These are phyloP conservation scores for Tetrao urogallus DNA, from an alignment of 2,113 vertebrate species.

Conservation along the genomic window DNA sequence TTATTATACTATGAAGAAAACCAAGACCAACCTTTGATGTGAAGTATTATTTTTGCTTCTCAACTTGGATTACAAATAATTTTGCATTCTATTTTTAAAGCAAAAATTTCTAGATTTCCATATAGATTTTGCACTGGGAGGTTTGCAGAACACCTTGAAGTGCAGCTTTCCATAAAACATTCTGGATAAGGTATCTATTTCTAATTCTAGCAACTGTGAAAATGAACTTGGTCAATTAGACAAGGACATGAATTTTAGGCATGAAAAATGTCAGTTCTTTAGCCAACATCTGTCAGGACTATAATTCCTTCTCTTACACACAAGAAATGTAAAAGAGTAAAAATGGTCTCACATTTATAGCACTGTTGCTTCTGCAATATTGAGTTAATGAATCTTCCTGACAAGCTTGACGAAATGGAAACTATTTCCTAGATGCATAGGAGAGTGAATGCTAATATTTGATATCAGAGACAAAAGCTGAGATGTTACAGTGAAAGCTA, in stretches of 20 bases:
- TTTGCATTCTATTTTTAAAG: not conserved
- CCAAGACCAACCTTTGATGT: not conserved
- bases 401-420: not conserved
- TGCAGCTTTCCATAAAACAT: not conserved
- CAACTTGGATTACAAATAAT: not conserved
- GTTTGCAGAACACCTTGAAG: not conserved
- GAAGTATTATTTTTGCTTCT: not conserved
- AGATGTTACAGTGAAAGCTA: not conserved
- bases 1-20: not conserved
- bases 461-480: not conserved
- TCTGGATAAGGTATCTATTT: not conserved
- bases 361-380: not conserved
- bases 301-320: not conserved
- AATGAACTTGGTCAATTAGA: not conserved
- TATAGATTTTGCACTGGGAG: not conserved
- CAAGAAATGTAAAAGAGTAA: not conserved
- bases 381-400: not conserved
- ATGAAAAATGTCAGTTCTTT: not conserved
- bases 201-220: not conserved
- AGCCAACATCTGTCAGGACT: not conserved
- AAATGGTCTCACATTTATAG: not conserved
- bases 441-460: not conserved
- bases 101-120: not conserved
- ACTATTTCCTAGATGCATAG: not conserved
- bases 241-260: not conserved